Evolutionary conservation across 2,113 vertebrate species (phyloP).

Genomic region (Lethenteron reissneri): DNA sequence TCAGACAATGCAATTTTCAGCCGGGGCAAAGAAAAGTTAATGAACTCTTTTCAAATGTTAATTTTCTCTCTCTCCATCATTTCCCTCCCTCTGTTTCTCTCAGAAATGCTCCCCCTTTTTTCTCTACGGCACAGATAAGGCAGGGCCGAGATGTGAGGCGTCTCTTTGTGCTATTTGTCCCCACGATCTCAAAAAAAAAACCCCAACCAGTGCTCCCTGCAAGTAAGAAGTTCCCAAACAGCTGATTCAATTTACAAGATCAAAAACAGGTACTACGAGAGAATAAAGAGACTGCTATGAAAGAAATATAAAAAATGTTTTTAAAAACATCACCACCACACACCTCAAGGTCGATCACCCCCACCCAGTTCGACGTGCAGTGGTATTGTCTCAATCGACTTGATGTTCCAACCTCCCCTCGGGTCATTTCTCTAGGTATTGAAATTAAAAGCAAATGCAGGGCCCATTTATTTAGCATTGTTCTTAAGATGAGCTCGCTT

Average conservation of each 20-base stretch:
- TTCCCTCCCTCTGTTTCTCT: neutral
- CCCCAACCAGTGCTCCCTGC: neutral
- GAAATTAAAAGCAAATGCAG: too few relatives aligned
- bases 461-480: too few relatives aligned
- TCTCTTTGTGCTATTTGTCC: slow-evolving; percentile 1
- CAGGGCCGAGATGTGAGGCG: neutral
- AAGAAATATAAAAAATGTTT: too few relatives aligned
- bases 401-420: too few relatives aligned
- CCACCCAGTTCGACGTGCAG: too few relatives aligned
- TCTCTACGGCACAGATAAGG: neutral
- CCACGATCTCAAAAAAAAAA: neutral
- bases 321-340: too few relatives aligned
- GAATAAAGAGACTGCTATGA: too few relatives aligned
- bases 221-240: neutral
- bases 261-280: slow-evolving; percentile 1
- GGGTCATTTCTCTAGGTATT: too few relatives aligned
- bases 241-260: slow-evolving; percentile 5
- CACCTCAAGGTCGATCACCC: too few relatives aligned
- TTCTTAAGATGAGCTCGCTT: too few relatives aligned
- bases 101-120: neutral
- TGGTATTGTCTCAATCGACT: too few relatives aligned
- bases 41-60: slow-evolving; percentile 4
- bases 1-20: slow-evolving; percentile 7
- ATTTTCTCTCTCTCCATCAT: slow-evolving; percentile 5
- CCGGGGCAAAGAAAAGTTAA: slow-evolving; percentile 4